Conservation (phyloP, 2,888 invertebrate genomes). For the Deilephila porcellus region DNA sequence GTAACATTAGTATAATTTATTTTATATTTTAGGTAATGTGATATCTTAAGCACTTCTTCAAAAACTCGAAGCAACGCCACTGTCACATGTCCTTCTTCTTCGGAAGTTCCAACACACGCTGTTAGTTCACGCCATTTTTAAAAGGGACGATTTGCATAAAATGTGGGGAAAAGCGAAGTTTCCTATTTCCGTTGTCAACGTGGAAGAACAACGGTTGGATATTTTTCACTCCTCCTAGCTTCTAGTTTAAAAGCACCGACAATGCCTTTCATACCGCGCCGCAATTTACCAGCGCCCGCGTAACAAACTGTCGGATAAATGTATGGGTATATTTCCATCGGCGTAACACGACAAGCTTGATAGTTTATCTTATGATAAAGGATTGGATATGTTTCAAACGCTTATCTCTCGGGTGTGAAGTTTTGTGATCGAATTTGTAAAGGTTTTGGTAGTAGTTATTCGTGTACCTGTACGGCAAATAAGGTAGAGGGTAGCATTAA, state of each 20-base stretch:
- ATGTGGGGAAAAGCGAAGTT: slow-evolving; percentile 31
- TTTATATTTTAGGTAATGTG: too few relatives aligned
- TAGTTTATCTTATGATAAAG: too few relatives aligned
- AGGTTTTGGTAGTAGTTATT: too few relatives aligned
- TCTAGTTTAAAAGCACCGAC: slow-evolving; percentile 57
- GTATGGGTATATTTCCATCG: background rate
- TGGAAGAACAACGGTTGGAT: slow-evolving; percentile 53
- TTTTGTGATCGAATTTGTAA: too few relatives aligned
- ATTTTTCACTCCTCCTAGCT: slow-evolving; percentile 64
- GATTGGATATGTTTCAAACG: too few relatives aligned
- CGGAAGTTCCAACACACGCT: background rate
- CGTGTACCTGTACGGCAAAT: too few relatives aligned
- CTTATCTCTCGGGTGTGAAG: too few relatives aligned
- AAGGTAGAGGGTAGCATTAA: too few relatives aligned
- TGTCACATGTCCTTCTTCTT: background rate
- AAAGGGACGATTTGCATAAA: slow-evolving; percentile 29
- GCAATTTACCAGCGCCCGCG: background rate
- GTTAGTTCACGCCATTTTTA: slow-evolving; percentile 15
- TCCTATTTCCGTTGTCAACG: slow-evolving; percentile 52
- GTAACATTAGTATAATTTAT: too few relatives aligned
- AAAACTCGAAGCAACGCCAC: background rate
- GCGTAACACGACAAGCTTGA: background rate
- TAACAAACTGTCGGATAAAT: background rate
- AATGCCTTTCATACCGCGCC: slow-evolving; percentile 47
- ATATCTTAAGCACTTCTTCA: background rate